Evolutionary conservation across 2,888 invertebrate species (phyloP), one percentile per base, ranked within the genome.

Genomic region (Marasmarcha lunaedactyla): DNA sequence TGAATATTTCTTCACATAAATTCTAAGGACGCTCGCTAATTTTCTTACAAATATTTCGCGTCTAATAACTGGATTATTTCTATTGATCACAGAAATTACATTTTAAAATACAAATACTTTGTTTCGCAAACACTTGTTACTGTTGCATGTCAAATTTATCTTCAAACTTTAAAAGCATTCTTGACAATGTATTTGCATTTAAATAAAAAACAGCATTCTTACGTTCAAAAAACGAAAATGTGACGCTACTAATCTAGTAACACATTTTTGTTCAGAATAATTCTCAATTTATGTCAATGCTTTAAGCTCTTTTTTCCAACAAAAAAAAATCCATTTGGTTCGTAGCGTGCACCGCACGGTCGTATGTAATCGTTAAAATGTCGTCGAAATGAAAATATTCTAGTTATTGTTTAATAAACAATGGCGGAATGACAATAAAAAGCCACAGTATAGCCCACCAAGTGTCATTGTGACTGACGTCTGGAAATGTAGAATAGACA

Each of bases 321-420:
- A 20, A 3, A 20, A 20, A 20, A 20, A 20, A 20, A 20, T 20
- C 4, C 20, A 20, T 20, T 20, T 20, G 7, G 7, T 5, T 20
- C 20, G 20, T 20, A 3, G 20, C 20, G 20, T 20, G 7, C 20
- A 7, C 20, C 3, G 20, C 20, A 48, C 48, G 48, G 55, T 68
- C 69, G 68, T 78, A 67, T 60, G 68, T 77, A 66, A 71, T 65
- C 71, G 63, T 76, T 68, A 76, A 76, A 71, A 62, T 57, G 73
- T 73, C 72, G 49, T 46, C 59, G 60, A 57, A 63, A 63, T 74
- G 74, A 76, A 60, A 77, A 66, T 68, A 63, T 59, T 30, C 60
- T 51, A 53, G 69, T 71, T 77, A 81, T 81, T 79, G 81, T 81
- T 76, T 66, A 70, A 79, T 77, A 79, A 77, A 81, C 79, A 81